Base-by-base conservation (phyloP, 2,113 vertebrate genomes). In the Taurulus bubalis region DNA sequence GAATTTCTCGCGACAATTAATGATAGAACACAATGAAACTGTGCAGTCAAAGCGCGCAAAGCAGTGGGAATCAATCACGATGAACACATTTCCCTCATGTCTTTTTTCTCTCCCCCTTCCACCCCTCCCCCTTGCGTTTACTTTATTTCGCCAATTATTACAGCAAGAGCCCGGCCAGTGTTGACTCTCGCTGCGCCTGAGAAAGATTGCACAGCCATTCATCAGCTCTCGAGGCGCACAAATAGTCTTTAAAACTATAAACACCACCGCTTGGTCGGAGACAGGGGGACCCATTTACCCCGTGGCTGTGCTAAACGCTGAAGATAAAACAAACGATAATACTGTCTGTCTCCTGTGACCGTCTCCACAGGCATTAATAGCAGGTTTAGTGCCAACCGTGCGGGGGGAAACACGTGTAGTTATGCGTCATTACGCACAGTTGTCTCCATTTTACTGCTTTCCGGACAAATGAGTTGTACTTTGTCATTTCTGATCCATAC, bases 251-350 rank as follows among this genome's bases (percentile, higher is more conserved):
- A 95, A 96, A 96, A 97, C 97, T 98, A 97, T 99, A 98, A 98
- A 99, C 98, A 98, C 79, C 87, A 90, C 92, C 93, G 93, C 92
- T 92, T 91, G 93, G 93, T 94, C 92, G 91, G 92, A 96, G 96
- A 95, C 96, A 94, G 96, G 95, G 94, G 95, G 94, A 95, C 95
- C 97, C 97, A 98, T 98, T 96, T 97, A 96, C 95, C 95, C 95
- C 94, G 93, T 93, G 90, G 94, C 95, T 91, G 96, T 91, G 95
- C 96, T 95, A 95, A 96, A 96, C 96, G 96, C 96, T 96, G 94
- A 90, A 98, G 98, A 99, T 98, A 97, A 98, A 97, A 97, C 96
- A 92, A 94, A 96, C 95, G 98, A 99, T 98, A 98, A 98, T 96
- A 95, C 95, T 94, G 97, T 96, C 96, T 97, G 97, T 97, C 97